Evolutionary conservation across 2,113 vertebrate genomes (phyloP), one percentile per base, ranked within the genome.

Genomic region (Panthera tigris): DNA sequence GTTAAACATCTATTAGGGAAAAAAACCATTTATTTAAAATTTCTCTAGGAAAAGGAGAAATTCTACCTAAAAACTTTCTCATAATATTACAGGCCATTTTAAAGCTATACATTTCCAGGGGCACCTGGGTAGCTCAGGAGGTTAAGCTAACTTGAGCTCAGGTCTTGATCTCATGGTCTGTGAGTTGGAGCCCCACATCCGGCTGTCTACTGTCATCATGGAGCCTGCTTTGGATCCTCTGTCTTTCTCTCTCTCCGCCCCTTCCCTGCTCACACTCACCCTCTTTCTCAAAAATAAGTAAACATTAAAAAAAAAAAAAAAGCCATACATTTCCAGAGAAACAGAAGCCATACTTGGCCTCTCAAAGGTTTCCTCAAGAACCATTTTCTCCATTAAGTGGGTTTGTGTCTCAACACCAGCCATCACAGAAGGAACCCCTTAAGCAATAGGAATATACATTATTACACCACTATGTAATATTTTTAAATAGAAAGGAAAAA

Each of bases 251-350:
- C 57, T 61, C 57, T 61, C 57, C 9, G 21, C 57, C 21, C 57
- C 57, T 61, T 61, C 57, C 57, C 21, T 18, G 21, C 57, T 61
- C 21, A 9, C 57, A 9, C 21, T 61, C 21, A 3, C 21, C 8
- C 57, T 61, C 57, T 61, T 8, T 61, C 18, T 23, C 57, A 61
- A 61, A 61, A 23, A 25, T 23, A 61, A 61, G 23, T 18, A 61
- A 61, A 61, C 57, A 61, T 50, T 4, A 50, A 50, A 50, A 50
- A 50, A 61, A 57, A 57, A 15, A 61, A 23, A 90, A 61, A 86
- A 94, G 27, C 8, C 73, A 66, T 85, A 88, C 50, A 57, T 86
- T 82, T 91, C 8, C 41, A 95, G 65, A 91, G 71, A 95, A 93
- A 93, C 8, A 93, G 45, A 89, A 95, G 61, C 41, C 19, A 29